Base-by-base conservation (phyloP, 2,113 vertebrate species). In the Romanogobio albipinnatus region DNA sequence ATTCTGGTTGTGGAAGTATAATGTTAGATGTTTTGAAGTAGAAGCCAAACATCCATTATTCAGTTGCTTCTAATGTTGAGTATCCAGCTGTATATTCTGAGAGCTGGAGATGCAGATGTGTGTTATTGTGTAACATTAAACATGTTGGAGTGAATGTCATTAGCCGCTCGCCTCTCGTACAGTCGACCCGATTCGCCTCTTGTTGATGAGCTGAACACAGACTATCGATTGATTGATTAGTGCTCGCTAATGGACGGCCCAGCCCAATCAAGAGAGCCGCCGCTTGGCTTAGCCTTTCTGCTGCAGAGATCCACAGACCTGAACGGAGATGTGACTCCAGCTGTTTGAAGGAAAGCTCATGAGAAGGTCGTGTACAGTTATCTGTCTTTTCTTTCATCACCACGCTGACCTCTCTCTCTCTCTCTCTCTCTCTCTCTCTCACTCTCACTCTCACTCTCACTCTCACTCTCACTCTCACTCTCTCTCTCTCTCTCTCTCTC, bases 91-190 rank as follows among this genome's bases (percentile, higher is more conserved):
- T 90, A 89, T 84, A 73, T 74, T 51, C 39, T 36, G 68, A 91
- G 89, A 70, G 86, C 87, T 86, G 82, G 89, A 86, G 84, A 81
- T 89, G 85, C 84, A 81, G 84, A 89, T 91, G 86, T 87, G 86
- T 85, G 87, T 88, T 87, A 87, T 81, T 74, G 79, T 87, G 85
- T 7, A 49, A 81, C 33, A 22, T 45, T 73, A 58, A 45, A 22
- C 22, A 15, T 71, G 29, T 24, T 51, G 43, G 64, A 49, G 58
- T 58, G 33, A 61, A 29, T 36, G 59, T 79, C 70, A 75, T 80
- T 36, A 51, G 86, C 74, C 62, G 59, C n/a, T n/a, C n/a, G 51
- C 39, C 45, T 61, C 49, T 83, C 61, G 19, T 61, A 59, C 64
- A 56, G 71, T 59, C 80, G 58, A 81, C 17, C 70, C 59, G 68